phyloP scores from a whole-genome alignment of 2,888 invertebrate genomes.

The Lampropteryx suffumata region DNA sequence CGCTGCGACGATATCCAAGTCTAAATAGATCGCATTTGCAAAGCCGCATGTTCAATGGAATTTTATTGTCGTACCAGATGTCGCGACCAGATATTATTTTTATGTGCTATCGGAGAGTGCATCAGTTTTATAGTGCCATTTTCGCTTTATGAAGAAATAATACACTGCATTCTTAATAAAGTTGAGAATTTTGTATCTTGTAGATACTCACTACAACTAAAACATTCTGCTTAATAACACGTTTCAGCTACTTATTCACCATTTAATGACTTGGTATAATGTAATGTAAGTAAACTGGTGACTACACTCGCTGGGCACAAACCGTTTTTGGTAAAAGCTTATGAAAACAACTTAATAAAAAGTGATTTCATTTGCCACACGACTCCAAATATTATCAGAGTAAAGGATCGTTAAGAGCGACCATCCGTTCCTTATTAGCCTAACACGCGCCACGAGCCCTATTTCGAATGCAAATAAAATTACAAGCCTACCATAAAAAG shows the following conservation, averaged over 20 bases:
- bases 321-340: constrained; percentile 54
- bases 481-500: constrained; percentile 75
- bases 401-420: constrained; percentile 65
- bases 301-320: constrained; percentile 43
- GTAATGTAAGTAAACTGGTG: constrained; percentile 40
- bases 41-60: constrained; percentile 55
- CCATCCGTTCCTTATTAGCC: constrained; percentile 76
- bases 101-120: constrained; percentile 27
- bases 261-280: constrained; percentile 26
- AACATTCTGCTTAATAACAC: too few species aligned
- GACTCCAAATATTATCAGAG: constrained; percentile 61
- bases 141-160: constrained; percentile 27
- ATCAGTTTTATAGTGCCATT: constrained; percentile 29
- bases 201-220: too few species aligned
- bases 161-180: constrained; percentile 16
- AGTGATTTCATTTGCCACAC: constrained; percentile 62
- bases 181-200: neutral
- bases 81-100: constrained; percentile 45
- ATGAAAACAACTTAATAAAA: constrained; percentile 59
- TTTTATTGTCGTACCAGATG: constrained; percentile 56
- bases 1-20: constrained; percentile 71
- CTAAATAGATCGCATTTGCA: constrained; percentile 76
- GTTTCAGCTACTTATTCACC: constrained; percentile 29
- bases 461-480: constrained; percentile 77
- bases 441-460: constrained; percentile 71